Evolutionary conservation across 37 sponge, comb jelly and placozoan species (phyloP).

Genomic region (Geodia barretti): DNA sequence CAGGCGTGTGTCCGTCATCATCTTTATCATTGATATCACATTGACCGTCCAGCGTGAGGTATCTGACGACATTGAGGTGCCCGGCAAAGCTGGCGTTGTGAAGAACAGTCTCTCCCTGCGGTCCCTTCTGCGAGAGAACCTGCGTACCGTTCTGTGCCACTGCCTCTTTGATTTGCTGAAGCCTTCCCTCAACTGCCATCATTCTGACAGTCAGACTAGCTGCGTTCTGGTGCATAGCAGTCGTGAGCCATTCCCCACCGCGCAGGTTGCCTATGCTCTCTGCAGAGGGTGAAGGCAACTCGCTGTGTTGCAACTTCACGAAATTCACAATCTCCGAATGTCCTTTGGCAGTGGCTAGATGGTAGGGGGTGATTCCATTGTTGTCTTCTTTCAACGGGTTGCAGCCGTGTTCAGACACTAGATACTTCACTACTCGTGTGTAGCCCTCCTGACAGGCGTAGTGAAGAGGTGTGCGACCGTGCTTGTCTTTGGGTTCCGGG

Average conservation of each 20-base stretch:
- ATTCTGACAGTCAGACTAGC: slow-evolving; percentile 13
- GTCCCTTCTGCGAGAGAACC: slow-evolving; percentile 28
- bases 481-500: slow-evolving; percentile 23
- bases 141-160: slow-evolving; percentile 7
- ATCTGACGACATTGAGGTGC: slow-evolving; percentile 30
- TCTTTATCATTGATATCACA: slow-evolving; percentile 29
- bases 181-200: slow-evolving; percentile 46
- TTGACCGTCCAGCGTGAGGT: slow-evolving; percentile 38
- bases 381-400: slow-evolving; percentile 21
- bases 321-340: slow-evolving; percentile 48
- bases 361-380: slow-evolving; percentile 55
- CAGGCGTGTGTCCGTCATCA: slow-evolving; percentile 44
- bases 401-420: slow-evolving; percentile 9
- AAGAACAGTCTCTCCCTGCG: slow-evolving; percentile 47
- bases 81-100: slow-evolving; percentile 56
- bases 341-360: slow-evolving; percentile 67
- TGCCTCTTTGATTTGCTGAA: slow-evolving; percentile 12
- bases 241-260: slow-evolving; percentile 12
- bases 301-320: slow-evolving; percentile 15
- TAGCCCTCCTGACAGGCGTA: slow-evolving; percentile 65
- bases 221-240: slow-evolving; percentile 20
- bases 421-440: slow-evolving; percentile 43
- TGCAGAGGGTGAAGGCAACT: not conserved
- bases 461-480: slow-evolving; percentile 65
- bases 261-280: not conserved